A percentile compares a stretch with the other conserved stretches of the same genome.
Evolutionary conservation across 2,888 invertebrate genomes (phyloP).

Genomic region (Lepidochrysops patricia): DNA sequence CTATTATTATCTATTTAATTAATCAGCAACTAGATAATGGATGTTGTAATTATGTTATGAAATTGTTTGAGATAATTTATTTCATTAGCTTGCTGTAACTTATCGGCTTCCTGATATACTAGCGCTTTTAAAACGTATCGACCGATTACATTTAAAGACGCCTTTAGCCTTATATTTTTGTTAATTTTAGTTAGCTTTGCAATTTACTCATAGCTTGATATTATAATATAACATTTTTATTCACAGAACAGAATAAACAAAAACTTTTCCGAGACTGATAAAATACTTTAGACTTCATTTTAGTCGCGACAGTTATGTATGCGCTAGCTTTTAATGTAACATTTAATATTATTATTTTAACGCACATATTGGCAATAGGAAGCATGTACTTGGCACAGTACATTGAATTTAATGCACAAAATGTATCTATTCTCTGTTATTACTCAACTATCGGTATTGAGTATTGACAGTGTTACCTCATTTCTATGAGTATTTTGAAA

Average conservation of each 20-base stretch:
- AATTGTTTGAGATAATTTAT: background rate
- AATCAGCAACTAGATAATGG: constrained; percentile 4
- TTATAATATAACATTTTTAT: no score
- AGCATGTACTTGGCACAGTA: constrained; percentile 2
- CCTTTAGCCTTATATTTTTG: no score
- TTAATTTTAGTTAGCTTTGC: no score
- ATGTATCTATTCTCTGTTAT: constrained; percentile 13
- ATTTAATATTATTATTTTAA: background rate
- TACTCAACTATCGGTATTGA: constrained; percentile 17
- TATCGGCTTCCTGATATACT: no score
- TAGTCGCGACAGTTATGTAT: background rate
- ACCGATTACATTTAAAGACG: no score
- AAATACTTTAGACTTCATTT: background rate
- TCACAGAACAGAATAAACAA: no score
- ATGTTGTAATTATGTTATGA: background rate
- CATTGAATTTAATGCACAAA: constrained; percentile 10
- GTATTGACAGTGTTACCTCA: constrained; percentile 24
- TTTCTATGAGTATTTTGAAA: constrained; percentile 28
- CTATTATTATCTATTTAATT: constrained; percentile 8
- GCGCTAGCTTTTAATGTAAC: background rate
- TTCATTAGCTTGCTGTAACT: background rate
- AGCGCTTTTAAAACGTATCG: no score
- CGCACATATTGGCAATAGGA: constrained; percentile 3
- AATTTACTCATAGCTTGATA: no score
- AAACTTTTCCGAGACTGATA: background rate